Percentiles rank a stretch among this genome's conserved stretches.
Conservation (phyloP, 2,113 vertebrate genomes). For the Marcusenius ussheri region DNA sequence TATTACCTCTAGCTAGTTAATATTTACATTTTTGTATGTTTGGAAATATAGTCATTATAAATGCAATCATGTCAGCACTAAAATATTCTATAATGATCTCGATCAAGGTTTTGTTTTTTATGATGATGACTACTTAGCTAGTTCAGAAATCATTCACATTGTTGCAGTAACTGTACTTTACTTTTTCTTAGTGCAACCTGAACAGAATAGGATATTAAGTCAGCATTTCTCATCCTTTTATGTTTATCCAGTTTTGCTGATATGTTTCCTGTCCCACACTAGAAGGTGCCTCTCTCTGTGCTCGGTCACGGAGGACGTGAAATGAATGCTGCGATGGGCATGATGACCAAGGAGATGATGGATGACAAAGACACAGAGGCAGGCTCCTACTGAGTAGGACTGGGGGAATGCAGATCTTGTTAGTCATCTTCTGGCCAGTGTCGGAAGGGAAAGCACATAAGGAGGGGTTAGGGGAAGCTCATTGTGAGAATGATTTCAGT, state of each 20-base stretch:
- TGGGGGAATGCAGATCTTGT: background rate
- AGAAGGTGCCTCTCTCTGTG: background rate
- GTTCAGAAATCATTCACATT: background rate
- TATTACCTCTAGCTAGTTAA: background rate
- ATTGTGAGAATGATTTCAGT: background rate
- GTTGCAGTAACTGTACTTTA: background rate
- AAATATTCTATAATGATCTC: background rate
- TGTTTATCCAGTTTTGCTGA: background rate
- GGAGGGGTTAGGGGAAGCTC: background rate
- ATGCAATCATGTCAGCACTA: background rate
- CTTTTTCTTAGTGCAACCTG: background rate
- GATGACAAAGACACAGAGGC: background rate
- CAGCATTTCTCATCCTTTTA: background rate
- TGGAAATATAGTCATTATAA: background rate
- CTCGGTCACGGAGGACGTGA: background rate
- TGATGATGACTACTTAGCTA: background rate
- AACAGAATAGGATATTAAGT: background rate
- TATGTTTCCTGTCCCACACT: background rate
- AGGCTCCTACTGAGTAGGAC: background rate
- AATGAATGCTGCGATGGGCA: background rate
- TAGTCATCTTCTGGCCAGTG: background rate
- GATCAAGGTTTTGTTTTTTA: background rate
- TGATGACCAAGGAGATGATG: background rate
- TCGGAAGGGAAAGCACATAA: background rate
- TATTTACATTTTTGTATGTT: background rate